Base-by-base conservation (phyloP, 2,888 invertebrate genomes). In the Mythimna albipuncta region DNA sequence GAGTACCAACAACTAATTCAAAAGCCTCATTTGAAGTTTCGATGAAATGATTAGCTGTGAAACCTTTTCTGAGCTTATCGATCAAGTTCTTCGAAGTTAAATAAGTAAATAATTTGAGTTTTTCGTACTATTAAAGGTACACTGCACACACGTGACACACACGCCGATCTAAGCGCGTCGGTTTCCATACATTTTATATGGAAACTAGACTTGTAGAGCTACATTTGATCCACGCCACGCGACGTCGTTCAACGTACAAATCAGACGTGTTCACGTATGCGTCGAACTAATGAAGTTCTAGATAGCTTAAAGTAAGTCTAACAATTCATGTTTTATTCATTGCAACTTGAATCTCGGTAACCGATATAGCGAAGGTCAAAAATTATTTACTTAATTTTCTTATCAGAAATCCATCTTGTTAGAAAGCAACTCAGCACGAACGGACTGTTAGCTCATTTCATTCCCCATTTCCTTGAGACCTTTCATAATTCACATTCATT, bases 401-500 rank as follows among this genome's bases (percentile, higher is more conserved):
- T 80, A 88, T 88, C 79, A 83, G 84, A 87, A 32, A 72, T 63
- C 41, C 59, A 79, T 80, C 84, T 82, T 81, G 77, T 85, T 82
- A 77, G 82, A 83, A 83, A 81, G 57, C 59, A 69, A 69, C 76
- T 66, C 64, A 68, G 68, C 78, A 82, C 79, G 79, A 85, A 81
- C 75, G 74, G 75, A 85, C 84, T 79, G 70, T 84, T 79, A 75
- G 81, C 81, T 85, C 85, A 80, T 85, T 81, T 86, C 83, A 83
- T 87, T 87, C 86, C 88, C 86, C 82, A 88, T 90, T 91, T 89
- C 87, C 84, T 87, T 80, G 83, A 91, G 87, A 89, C 87, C 82
- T 88, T 89, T 85, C 85, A 90, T 89, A 88, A 88, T 88, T 87
- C 84, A 87, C 86, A 89, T 87, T 85, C 87, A 89, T 89, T 89